Evolutionary conservation across 2,888 invertebrate genomes (phyloP).

Genomic region (Athetis lepigone): DNA sequence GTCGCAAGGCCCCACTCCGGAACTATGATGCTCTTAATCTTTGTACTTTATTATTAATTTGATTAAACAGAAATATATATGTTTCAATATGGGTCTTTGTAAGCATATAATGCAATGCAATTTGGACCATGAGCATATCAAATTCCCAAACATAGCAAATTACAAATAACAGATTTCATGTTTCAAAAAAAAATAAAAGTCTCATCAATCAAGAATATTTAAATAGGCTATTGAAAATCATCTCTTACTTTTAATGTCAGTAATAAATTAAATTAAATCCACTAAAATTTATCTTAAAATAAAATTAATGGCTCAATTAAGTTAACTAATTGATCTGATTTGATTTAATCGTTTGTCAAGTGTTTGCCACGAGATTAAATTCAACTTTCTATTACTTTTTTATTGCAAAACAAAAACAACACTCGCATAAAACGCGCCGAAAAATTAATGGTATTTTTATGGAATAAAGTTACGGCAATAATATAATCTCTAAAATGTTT

Average conservation of each 20-base stretch:
- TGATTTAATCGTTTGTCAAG: conserved; percentile 33
- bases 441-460: conserved; percentile 9
- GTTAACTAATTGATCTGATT: conserved; percentile 28
- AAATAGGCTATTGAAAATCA: background rate
- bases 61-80: too few species aligned
- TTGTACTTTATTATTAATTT: too few species aligned
- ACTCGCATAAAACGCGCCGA: background rate
- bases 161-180: too few species aligned
- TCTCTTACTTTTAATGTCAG: background rate
- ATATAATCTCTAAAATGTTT: too few species aligned
- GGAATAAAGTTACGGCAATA: background rate
- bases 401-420: background rate
- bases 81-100: too few species aligned
- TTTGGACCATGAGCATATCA: too few species aligned
- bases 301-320: conserved; percentile 41
- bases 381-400: conserved; percentile 23
- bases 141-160: too few species aligned
- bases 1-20: too few species aligned
- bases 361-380: conserved; percentile 23
- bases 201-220: background rate
- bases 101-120: too few species aligned
- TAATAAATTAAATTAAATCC: conserved; percentile 14
- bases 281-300: conserved; percentile 23
- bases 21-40: too few species aligned
- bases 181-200: background rate